Base-by-base conservation (phyloP, 2,113 vertebrate genomes). In the Dromas ardeola region DNA sequence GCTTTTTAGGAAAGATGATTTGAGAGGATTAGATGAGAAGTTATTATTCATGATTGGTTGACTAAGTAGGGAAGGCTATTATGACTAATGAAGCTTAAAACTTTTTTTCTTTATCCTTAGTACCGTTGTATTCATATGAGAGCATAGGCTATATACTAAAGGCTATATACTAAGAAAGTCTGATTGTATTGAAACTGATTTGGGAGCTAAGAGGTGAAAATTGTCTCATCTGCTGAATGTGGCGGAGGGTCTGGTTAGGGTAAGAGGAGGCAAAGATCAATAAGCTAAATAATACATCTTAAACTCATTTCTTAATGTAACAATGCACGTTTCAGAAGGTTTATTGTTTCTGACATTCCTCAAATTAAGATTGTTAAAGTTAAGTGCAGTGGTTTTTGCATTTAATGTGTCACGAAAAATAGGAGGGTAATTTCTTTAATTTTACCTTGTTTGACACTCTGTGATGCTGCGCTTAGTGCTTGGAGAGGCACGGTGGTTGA, bases 1-100 rank as follows among this genome's bases (percentile, higher is more conserved):
- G 63, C 26, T 83, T 90, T 94, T 93, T 73, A 72, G 76, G 53
- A 93, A 82, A 91, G 79, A 77, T 94, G 58, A 70, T 95, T 85
- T 77, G 74, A 81, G 82, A 80, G 85, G 59, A 83, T 96, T 94
- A 96, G 79, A 66, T 0, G 5, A 90, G 58, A 66, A 86, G 62
- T 62, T 87, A 43, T 73, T 96, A 88, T 88, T 95, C 32, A 13
- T 81, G 50, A 92, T 92, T 90, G 90, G 72, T 56, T 90, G 78
- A 80, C 72, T 94, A 86, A 79, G 58, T 86, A 90, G 42, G 47
- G 70, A 89, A 77, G 43, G 38, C 53, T 77, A 6, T 91, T 95
- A 81, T 49, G 36, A 79, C 58, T 94, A 88, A 82, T 62, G 52
- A 88, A 88, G 27, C 80, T 80, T 65, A 85, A 76, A 78, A 56